These are phyloP conservation scores for Brachypterus glaber DNA, from an alignment of 2,888 invertebrate genomes.

Conservation along the genomic window DNA sequence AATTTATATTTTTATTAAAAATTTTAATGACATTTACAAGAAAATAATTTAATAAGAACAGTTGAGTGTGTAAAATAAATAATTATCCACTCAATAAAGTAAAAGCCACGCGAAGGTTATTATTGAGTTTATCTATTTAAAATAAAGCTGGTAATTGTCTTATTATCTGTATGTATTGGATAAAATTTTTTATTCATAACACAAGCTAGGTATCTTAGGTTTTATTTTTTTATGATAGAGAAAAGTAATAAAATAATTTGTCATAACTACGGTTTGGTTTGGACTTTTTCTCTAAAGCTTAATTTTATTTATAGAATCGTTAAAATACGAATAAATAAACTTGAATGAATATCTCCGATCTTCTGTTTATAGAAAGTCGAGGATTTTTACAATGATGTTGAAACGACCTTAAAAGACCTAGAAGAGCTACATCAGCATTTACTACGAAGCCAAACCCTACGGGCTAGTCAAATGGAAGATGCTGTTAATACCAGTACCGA, in stretches of 20 bases:
- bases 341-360: too few species aligned
- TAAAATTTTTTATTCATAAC: too few species aligned
- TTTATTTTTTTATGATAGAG: conserved; percentile 1
- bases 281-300: conserved; percentile 3
- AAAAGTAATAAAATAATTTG: background rate
- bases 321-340: too few species aligned
- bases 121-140: too few species aligned
- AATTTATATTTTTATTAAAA: too few species aligned
- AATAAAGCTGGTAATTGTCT: too few species aligned
- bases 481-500: conserved; percentile 47
- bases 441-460: conserved; percentile 44
- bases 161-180: too few species aligned
- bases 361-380: conserved; percentile 57
- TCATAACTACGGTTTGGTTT: background rate
- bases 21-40: too few species aligned
- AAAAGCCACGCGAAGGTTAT: too few species aligned
- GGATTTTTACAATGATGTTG: conserved; percentile 54
- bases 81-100: too few species aligned
- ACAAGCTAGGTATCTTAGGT: background rate
- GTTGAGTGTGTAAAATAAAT: too few species aligned
- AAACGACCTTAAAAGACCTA: conserved; percentile 50
- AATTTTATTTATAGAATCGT: background rate
- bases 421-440: conserved; percentile 52
- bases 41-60: too few species aligned
- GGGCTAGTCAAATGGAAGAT: conserved; percentile 48